Evolutionary conservation across 1,140 invertebrate species (phyloP).

Genomic region (Stegodyphus mimosarum): DNA sequence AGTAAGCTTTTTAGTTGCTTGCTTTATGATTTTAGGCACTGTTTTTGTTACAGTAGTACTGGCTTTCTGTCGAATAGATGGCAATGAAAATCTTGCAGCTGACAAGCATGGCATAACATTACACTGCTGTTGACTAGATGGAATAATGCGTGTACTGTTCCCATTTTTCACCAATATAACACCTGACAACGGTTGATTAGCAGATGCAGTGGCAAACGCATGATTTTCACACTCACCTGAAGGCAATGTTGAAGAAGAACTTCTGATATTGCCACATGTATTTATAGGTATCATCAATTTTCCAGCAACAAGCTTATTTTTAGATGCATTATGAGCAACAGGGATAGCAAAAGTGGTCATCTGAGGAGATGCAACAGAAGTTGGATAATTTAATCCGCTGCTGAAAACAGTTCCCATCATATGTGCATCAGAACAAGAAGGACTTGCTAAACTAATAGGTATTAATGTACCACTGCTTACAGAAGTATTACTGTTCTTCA

Average conservation of each 20-base stretch:
- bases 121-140: neutral
- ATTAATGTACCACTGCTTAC: neutral
- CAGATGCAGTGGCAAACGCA: conserved; percentile 2
- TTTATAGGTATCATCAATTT: conserved; percentile 50
- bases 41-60: conserved; percentile 31
- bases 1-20: conserved; percentile 25
- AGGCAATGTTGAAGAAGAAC: conserved; percentile 2
- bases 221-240: conserved; percentile 7
- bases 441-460: conserved; percentile 16
- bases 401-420: conserved; percentile 17
- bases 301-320: conserved; percentile 24
- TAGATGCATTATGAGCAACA: conserved; percentile 28
- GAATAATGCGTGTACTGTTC: conserved; percentile 41
- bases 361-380: conserved; percentile 27
- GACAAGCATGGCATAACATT: neutral
- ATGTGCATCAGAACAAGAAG: neutral
- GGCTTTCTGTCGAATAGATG: neutral
- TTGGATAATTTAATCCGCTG: neutral
- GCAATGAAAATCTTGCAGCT: neutral
- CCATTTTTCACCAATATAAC: conserved; percentile 52
- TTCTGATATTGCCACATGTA: conserved; percentile 12
- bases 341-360: conserved; percentile 46
- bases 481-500: neutral
- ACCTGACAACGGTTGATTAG: neutral
- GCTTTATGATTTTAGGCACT: conserved; percentile 39